Conservation (phyloP, 2,888 invertebrate species). For the Reticulitermes lucifugus region DNA sequence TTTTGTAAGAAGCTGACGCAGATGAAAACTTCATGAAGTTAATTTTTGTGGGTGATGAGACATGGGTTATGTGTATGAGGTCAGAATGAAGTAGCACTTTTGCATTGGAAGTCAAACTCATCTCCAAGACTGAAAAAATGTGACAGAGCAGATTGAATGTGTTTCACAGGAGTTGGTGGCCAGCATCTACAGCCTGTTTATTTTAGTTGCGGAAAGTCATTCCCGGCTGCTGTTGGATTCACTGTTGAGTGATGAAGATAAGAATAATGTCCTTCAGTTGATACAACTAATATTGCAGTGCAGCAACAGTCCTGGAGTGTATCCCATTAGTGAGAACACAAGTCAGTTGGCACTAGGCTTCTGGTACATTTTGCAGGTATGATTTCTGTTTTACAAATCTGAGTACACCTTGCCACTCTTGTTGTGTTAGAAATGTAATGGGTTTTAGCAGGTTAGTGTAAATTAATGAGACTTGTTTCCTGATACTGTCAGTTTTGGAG, state of each 20-base stretch:
- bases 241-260: constrained; percentile 64
- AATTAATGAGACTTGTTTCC: no score
- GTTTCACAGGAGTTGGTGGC: constrained; percentile 72
- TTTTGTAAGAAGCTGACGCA: no score
- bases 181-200: constrained; percentile 75
- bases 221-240: constrained; percentile 69
- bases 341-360: constrained; percentile 90
- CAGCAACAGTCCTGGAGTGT: constrained; percentile 84
- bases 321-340: constrained; percentile 88
- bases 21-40: no score
- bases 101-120: no score
- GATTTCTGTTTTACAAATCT: constrained; percentile 33
- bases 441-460: no score
- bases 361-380: constrained; percentile 91
- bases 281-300: constrained; percentile 82
- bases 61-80: no score
- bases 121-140: no score
- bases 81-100: no score
- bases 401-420: no score
- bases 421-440: no score
- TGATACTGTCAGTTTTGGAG: no score
- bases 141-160: neutral
- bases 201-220: constrained; percentile 79
- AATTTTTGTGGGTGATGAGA: no score
- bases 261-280: constrained; percentile 70